A percentile compares a stretch with the other conserved stretches of the same genome.
Conservation (phyloP, 2,113 vertebrate genomes). For the Pangasianodon hypophthalmus region DNA sequence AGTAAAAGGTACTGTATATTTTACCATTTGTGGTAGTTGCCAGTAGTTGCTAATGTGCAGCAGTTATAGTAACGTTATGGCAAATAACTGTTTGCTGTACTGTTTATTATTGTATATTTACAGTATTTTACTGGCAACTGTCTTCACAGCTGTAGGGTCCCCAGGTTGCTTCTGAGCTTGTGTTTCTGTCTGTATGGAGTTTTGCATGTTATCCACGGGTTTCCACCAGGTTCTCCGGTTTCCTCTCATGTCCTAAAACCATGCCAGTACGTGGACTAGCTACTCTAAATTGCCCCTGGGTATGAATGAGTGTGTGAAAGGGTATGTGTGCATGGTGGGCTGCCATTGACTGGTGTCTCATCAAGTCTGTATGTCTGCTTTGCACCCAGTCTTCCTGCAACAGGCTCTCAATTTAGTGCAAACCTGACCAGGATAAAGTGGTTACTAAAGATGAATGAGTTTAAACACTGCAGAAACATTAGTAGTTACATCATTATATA, state of each 20-base stretch:
- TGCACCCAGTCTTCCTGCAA: background rate
- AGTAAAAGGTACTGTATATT: background rate
- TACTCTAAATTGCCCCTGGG: background rate
- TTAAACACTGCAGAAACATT: background rate
- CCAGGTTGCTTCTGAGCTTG: too few species aligned
- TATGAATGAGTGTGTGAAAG: background rate
- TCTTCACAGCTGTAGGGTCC: background rate
- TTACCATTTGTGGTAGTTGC: background rate
- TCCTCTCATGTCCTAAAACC: background rate
- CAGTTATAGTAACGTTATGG: background rate
- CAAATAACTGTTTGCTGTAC: background rate
- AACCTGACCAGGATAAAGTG: background rate
- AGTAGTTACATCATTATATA: background rate
- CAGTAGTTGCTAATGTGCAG: too few species aligned
- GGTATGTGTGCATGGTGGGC: background rate
- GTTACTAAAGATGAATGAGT: background rate
- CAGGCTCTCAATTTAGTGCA: background rate
- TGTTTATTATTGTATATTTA: background rate
- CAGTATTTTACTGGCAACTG: background rate
- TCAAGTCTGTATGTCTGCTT: background rate
- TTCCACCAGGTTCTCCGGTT: background rate
- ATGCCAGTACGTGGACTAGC: background rate
- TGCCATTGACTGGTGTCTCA: background rate
- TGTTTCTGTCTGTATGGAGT: background rate
- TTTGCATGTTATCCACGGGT: background rate